Percentiles rank a stretch among this genome's conserved stretches.
These are phyloP conservation scores for Dynastes maya DNA, from an alignment of 2,888 invertebrate species.

Conservation along the genomic window DNA sequence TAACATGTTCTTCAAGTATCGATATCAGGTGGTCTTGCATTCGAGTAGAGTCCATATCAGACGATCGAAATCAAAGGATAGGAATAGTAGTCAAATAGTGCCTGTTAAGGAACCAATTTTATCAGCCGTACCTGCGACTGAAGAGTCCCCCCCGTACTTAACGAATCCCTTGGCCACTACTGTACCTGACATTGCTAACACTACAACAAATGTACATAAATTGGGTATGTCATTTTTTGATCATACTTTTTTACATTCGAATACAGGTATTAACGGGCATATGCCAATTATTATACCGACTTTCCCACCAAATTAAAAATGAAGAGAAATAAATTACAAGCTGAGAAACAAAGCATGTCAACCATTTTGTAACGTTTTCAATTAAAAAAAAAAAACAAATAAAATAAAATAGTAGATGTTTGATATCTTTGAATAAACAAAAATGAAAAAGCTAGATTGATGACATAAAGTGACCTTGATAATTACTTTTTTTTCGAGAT, in stretches of 20 bases:
- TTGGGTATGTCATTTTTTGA: slow-evolving; percentile 70
- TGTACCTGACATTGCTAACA: slow-evolving; percentile 66
- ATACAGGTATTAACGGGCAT: slow-evolving; percentile 67
- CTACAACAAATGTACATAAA: slow-evolving; percentile 67
- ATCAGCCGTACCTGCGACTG: slow-evolving; percentile 64
- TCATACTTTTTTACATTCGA: slow-evolving; percentile 68
- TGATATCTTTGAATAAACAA: slow-evolving; percentile 38
- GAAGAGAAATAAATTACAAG: neutral
- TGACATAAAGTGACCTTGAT: slow-evolving; percentile 51
- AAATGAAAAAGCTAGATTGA: slow-evolving; percentile 33
- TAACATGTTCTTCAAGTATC: slow-evolving; percentile 69
- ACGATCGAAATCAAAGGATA: slow-evolving; percentile 56
- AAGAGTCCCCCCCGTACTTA: slow-evolving; percentile 64
- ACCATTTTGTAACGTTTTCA: slow-evolving; percentile 13
- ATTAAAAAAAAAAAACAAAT: slow-evolving; percentile 8
- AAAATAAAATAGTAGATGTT: slow-evolving; percentile 1
- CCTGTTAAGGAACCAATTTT: slow-evolving; percentile 65
- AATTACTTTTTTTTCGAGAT: slow-evolving; percentile 35
- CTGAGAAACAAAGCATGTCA: neutral
- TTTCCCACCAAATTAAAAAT: slow-evolving; percentile 67
- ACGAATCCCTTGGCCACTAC: slow-evolving; percentile 60
- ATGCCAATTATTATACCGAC: slow-evolving; percentile 70
- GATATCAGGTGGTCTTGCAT: slow-evolving; percentile 72
- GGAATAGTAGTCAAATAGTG: slow-evolving; percentile 61
- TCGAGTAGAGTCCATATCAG: slow-evolving; percentile 68